Percentiles rank a stretch among this genome's conserved stretches.
phyloP scores from a whole-genome alignment of 2,797 vertebrate species.

The Emys orbicularis region DNA sequence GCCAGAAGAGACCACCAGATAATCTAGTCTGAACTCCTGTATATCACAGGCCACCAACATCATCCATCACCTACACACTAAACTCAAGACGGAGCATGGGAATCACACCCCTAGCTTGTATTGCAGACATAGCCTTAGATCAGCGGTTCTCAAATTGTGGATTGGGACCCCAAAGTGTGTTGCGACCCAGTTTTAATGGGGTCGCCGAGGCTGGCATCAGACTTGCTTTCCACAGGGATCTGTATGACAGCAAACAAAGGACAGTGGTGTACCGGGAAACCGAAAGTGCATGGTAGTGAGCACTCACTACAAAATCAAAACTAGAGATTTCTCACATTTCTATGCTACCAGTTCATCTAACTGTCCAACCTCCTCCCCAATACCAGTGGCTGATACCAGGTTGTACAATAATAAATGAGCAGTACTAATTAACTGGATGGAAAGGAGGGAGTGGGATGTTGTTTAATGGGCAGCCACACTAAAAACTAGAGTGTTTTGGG shows the following conservation, averaged over 20 bases:
- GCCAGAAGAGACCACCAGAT: background rate
- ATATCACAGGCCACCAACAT: background rate
- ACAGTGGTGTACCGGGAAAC: background rate
- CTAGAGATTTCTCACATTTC: rapidly evolving
- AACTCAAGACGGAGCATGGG: background rate
- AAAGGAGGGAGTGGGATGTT: background rate
- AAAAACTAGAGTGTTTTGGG: background rate
- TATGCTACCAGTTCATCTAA: background rate
- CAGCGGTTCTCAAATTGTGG: no score
- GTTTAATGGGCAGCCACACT: background rate
- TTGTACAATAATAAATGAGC: background rate
- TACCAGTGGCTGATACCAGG: background rate
- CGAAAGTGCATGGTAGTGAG: background rate
- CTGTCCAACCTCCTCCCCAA: background rate
- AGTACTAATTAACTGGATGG: background rate
- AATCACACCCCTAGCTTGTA: background rate
- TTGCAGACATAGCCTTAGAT: background rate
- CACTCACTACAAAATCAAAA: rapidly evolving
- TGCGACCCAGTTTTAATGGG: no score
- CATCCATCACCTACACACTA: no score
- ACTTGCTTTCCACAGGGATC: no score
- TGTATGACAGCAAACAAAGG: no score
- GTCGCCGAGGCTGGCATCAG: no score
- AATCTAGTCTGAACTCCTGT: background rate
- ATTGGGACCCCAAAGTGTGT: no score